Percentiles rank a stretch among this genome's conserved stretches.
Evolutionary conservation across 1,140 invertebrate species (phyloP).

Genomic region (Pollicipes pollicipes): DNA sequence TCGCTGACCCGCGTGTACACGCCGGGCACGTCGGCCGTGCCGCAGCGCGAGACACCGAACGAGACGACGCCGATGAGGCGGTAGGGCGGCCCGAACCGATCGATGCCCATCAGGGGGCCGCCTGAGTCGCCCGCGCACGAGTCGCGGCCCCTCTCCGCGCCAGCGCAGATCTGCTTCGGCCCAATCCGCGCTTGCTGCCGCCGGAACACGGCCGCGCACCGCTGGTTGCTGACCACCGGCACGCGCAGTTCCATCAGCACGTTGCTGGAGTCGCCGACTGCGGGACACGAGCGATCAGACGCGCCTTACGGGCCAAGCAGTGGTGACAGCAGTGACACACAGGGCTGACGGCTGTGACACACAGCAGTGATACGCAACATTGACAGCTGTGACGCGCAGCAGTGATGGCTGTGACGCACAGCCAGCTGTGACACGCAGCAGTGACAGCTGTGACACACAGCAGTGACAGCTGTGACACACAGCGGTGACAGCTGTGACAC

Average conservation of each 20-base stretch:
- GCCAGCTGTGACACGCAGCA: too few relatives aligned
- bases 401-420: too few relatives aligned
- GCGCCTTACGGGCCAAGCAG: too few relatives aligned
- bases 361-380: too few relatives aligned
- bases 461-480: too few relatives aligned
- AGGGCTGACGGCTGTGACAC: too few relatives aligned
- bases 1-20: slow-evolving; percentile 27
- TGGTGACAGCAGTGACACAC: too few relatives aligned
- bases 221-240: slow-evolving; percentile 8
- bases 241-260: slow-evolving; percentile 10
- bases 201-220: slow-evolving; percentile 8
- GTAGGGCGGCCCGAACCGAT: background rate
- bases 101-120: slow-evolving; percentile 37
- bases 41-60: slow-evolving; percentile 48
- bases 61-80: slow-evolving; percentile 48
- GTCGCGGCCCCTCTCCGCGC: slow-evolving; percentile 32
- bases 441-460: too few relatives aligned
- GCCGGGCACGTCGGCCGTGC: slow-evolving; percentile 37
- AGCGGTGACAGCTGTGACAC: too few relatives aligned
- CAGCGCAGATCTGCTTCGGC: slow-evolving; percentile 20
- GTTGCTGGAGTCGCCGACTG: slow-evolving; percentile 14
- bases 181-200: slow-evolving; percentile 11
- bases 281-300: too few relatives aligned
- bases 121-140: slow-evolving; percentile 53
- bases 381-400: too few relatives aligned